Evolutionary conservation across 2,113 vertebrate species (phyloP).

Genomic region (Labeo rohita): DNA sequence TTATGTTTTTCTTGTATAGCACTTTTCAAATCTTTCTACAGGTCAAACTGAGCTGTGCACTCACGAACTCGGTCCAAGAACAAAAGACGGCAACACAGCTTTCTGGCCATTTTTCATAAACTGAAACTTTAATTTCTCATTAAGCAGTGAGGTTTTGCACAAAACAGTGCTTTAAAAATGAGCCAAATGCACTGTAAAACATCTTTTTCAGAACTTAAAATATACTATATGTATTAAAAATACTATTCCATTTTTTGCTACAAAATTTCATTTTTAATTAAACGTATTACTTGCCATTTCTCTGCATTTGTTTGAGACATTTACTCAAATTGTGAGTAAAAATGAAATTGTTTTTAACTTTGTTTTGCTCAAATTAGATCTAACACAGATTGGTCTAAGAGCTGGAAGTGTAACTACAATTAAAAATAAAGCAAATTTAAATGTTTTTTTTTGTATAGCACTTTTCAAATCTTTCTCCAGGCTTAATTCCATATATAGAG

Average conservation of each 20-base stretch:
- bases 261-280: background rate
- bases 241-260: background rate
- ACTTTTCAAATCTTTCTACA: conserved; percentile 46
- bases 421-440: too few relatives aligned
- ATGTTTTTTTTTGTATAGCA: background rate
- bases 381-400: too few relatives aligned
- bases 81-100: background rate
- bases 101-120: background rate
- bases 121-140: background rate
- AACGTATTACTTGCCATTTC: too few relatives aligned
- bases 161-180: background rate
- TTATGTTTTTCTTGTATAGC: background rate
- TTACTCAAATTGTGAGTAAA: too few relatives aligned
- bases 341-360: too few relatives aligned
- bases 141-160: background rate
- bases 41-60: conserved; percentile 64
- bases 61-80: background rate
- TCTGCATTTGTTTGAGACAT: too few relatives aligned
- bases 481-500: background rate
- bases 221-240: too few relatives aligned
- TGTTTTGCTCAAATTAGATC: too few relatives aligned
- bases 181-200: background rate
- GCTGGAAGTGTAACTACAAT: background rate
- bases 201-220: too few relatives aligned
- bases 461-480: background rate